A percentile compares a stretch with the other conserved stretches of the same genome.
Evolutionary conservation across 2,888 invertebrate genomes (phyloP).

Genomic region (Deladenus siricidicola): DNA sequence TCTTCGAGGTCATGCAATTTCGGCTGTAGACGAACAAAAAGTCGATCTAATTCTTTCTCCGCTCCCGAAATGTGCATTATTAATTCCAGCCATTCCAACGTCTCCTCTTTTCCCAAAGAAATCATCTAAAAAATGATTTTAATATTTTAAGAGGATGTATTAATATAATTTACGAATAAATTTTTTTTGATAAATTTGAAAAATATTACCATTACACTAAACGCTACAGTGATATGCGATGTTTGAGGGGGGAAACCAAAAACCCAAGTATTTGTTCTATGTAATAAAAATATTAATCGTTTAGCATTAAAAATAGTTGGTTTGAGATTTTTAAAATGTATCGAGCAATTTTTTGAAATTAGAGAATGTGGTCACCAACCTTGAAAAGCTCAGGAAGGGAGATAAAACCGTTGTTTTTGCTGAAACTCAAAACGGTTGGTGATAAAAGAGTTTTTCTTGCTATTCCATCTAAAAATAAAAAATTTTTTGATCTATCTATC

Average conservation of each 20-base stretch:
- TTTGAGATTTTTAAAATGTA: too few relatives aligned
- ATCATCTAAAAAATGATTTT: background rate
- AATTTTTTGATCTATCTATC: too few relatives aligned
- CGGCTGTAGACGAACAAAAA: background rate
- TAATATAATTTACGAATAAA: too few relatives aligned
- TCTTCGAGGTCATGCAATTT: background rate
- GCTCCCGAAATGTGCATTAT: background rate
- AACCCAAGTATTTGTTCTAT: too few relatives aligned
- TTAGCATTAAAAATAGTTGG: too few relatives aligned
- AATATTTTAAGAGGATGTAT: too few relatives aligned
- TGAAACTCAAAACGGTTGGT: background rate
- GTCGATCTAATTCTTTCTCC: background rate
- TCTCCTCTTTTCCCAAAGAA: background rate
- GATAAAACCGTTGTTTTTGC: background rate
- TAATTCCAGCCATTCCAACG: background rate
- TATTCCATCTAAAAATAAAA: too few relatives aligned
- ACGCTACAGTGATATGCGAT: too few relatives aligned
- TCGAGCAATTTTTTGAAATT: background rate
- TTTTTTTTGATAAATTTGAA: too few relatives aligned
- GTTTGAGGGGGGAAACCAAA: too few relatives aligned
- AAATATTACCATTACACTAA: too few relatives aligned
- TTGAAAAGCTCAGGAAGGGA: background rate
- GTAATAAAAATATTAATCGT: too few relatives aligned
- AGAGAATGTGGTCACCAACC: background rate
- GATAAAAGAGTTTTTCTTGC: background rate